These are phyloP conservation scores for Rhyzopertha dominica DNA, from an alignment of 1,140 invertebrate species.

Conservation along the genomic window DNA sequence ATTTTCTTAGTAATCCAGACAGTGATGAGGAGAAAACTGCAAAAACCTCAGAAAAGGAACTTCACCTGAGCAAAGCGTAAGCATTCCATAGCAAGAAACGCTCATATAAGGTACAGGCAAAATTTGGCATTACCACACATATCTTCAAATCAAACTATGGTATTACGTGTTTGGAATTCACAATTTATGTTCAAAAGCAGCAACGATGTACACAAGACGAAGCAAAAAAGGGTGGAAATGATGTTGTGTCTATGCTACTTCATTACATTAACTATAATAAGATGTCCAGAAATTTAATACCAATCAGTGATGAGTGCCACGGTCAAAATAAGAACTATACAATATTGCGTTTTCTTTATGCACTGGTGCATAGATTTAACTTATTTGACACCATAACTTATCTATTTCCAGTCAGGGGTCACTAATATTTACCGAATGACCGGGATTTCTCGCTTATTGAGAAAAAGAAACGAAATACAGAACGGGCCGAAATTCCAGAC, in stretches of 20 bases:
- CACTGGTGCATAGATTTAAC: no score
- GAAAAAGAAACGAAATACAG: constrained; percentile 8
- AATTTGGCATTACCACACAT: constrained; percentile 7
- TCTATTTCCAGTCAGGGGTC: no score
- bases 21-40: not conserved
- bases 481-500: constrained; percentile 3
- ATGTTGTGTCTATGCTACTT: no score
- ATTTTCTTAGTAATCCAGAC: not conserved
- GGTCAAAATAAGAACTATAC: constrained; percentile 5
- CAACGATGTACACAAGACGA: constrained; percentile 7
- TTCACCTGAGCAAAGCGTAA: no score
- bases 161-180: not conserved
- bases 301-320: not conserved
- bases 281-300: constrained; percentile 1
- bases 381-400: no score
- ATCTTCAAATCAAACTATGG: not conserved
- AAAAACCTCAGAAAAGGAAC: no score
- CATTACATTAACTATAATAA: constrained; percentile 2
- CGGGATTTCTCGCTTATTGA: constrained; percentile 7
- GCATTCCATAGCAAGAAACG: not conserved
- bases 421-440: not conserved
- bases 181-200: not conserved
- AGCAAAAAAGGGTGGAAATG: constrained; percentile 6
- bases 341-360: not conserved
- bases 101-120: constrained; percentile 3